Evolutionary conservation across 2,113 vertebrate genomes (phyloP).

Genomic region (Cryptomyrus ogoouensis): DNA sequence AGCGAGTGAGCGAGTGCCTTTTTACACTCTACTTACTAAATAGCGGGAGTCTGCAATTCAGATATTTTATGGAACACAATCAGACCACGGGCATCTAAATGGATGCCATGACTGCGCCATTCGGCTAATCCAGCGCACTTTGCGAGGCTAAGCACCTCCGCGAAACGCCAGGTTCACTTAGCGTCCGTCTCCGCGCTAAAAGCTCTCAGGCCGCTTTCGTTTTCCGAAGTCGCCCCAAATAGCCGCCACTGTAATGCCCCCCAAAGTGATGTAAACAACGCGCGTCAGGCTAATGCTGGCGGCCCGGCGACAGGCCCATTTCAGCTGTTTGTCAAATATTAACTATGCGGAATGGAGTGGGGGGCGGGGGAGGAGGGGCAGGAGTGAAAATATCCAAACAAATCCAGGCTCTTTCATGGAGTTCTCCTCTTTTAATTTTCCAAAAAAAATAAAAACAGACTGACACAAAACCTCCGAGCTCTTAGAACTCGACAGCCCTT

Average conservation of each 20-base stretch:
- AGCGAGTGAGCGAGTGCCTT: background rate
- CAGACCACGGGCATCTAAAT: slow-evolving; percentile 6
- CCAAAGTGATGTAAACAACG: slow-evolving; percentile 23
- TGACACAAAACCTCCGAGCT: background rate
- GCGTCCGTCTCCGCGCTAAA: slow-evolving; percentile 10
- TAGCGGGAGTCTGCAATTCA: slow-evolving; percentile 17
- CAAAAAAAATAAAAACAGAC: background rate
- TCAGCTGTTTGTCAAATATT: slow-evolving; percentile 18
- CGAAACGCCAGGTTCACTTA: slow-evolving; percentile 18
- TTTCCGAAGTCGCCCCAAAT: slow-evolving; percentile 9
- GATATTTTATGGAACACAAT: slow-evolving; percentile 20
- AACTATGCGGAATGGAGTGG: background rate
- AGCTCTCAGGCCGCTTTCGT: slow-evolving; percentile 19
- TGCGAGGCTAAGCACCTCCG: background rate
- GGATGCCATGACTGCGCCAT: slow-evolving; percentile 11
- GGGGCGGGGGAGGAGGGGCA: background rate
- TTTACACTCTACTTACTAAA: slow-evolving; percentile 24
- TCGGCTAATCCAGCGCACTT: slow-evolving; percentile 17
- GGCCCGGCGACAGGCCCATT: background rate
- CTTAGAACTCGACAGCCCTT: background rate
- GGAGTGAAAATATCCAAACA: background rate
- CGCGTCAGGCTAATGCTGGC: slow-evolving; percentile 6
- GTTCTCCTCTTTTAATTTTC: background rate
- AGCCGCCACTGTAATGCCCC: slow-evolving; percentile 20
- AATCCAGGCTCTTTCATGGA: background rate